phyloP scores from a whole-genome alignment of 2,797 vertebrate species.

The Sebastes trivittatus region DNA sequence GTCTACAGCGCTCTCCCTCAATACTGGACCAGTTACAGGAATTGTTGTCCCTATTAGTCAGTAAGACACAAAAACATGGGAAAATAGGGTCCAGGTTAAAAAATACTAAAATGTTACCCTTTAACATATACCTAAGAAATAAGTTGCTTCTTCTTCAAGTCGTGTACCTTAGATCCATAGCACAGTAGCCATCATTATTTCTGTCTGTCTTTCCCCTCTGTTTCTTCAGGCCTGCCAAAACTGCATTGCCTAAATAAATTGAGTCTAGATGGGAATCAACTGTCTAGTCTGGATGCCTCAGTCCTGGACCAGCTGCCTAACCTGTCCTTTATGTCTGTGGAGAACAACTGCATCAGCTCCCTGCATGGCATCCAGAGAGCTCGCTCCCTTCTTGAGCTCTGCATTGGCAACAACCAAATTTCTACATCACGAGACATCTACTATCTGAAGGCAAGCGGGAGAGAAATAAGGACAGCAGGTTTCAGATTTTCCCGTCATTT shows the following conservation, averaged over 20 bases:
- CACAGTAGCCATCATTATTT: background rate
- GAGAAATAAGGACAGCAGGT: background rate
- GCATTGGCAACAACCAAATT: slow-evolving; percentile 87
- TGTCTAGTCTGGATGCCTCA: slow-evolving; percentile 79
- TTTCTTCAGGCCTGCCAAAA: slow-evolving; percentile 81
- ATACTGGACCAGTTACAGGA: no score
- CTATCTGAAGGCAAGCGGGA: slow-evolving; percentile 84
- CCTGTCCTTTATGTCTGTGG: slow-evolving; percentile 87
- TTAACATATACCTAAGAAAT: background rate
- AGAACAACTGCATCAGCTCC: slow-evolving; percentile 87
- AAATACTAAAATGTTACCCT: background rate
- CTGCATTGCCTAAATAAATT: slow-evolving; percentile 82
- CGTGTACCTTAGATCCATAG: background rate
- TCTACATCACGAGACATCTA: slow-evolving; percentile 85
- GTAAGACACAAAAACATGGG: no score
- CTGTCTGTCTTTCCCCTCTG: background rate
- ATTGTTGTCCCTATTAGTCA: no score
- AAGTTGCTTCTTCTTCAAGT: background rate
- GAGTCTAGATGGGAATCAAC: slow-evolving; percentile 87
- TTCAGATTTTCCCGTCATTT: background rate
- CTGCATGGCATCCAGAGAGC: slow-evolving; percentile 84
- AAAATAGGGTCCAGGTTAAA: no score
- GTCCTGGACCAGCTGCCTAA: slow-evolving; percentile 83
- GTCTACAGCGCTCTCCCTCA: no score
- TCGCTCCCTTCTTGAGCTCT: slow-evolving; percentile 85